Base-by-base conservation (phyloP, 2,888 invertebrate genomes). In the Saturnia pavonia region DNA sequence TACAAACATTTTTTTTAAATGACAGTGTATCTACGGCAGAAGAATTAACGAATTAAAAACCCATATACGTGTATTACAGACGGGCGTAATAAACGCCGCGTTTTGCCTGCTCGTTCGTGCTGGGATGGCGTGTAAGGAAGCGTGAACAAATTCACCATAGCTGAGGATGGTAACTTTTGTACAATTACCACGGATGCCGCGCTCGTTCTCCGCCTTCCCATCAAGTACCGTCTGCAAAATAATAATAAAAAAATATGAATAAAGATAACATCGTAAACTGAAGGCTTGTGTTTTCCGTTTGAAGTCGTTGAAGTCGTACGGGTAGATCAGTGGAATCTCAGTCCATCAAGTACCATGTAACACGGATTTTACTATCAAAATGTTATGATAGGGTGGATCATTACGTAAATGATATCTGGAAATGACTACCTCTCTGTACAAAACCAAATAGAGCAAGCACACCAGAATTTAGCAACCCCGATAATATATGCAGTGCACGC, bases 161-260 rank as follows among this genome's bases (percentile, higher is more conserved):
- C 87, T 86, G 91, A 92, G 91, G 86, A 90, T 91, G 85, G 87
- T 82, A 92, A 91, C 91, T 92, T 92, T 92, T 89, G 89, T 86
- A 87, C 88, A 90, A 91, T 92, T 91, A 91, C 90, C 80, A 76
- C 77, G 80, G 80, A 82, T 82, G 77, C 78, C 75, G 80, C 80
- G 76, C 82, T 80, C 78, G 76, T 75, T 77, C 76, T 76, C 74
- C 82, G 78, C 78, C 74, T 80, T 80, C 77, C 81, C 80, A 77
- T 73, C 72, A 48, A 45, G 82, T 79, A 90, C 74, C 72, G 88
- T 79, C 82, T 82, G 87, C 88, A 90, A 74, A 83, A 80, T 68
- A 78, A 75, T 12, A 48, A 65, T 40, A 57, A 45, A 14, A 25
- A n/a, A n/a, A 34, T 63, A 63, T 34, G 7, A 63, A 60, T 60